Base-by-base conservation (phyloP, 2,888 invertebrate species). In the Clivina fossor region DNA sequence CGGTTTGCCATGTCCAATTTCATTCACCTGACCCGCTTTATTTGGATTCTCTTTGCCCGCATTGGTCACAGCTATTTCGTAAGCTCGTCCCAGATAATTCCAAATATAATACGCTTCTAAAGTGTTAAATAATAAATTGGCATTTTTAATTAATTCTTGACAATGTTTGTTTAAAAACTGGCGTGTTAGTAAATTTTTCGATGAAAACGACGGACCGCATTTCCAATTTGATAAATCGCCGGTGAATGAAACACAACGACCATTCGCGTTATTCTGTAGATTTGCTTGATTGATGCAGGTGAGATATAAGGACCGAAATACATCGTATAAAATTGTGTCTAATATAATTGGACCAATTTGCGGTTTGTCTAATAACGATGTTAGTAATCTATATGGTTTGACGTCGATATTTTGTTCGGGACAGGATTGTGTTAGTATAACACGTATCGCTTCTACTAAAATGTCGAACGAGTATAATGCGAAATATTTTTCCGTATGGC, bases 61-160 rank as follows among this genome's bases (percentile, higher is more conserved):
- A 59, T 61, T 67, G 13, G 35, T 60, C 9, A 70, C 61, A 8
- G 73, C 65, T 40, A 80, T 80, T 54, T 81, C 79, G 64, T 82
- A 85, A 58, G 85, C 72, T 61, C 78, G 77, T 19, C 84, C 84
- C 62, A 89, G 81, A 67, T 87, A 91, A 60, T 84, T 82, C 93
- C 93, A 93, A 53, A 93, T 84, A 67, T 90, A 93, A 55, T 85
- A 85, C n/a, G 88, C 85, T 68, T 92, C 90, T 59, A 93, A 78
- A 0, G 90, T 86, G 50, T 86, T 86, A 69, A 93, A 89, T 19
- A 93, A 73, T 59, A 92, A 76, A 74, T 92, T 93, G 1, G 90
- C 90, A 15, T 88, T 89, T 72, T 92, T 92, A 9, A 87, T 78
- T 32, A 91, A 79, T 68, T 93, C 92, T 61, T 79, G 78, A 51